These are phyloP conservation scores for Perccottus glenii DNA, from an alignment of 2,113 vertebrate species.

Conservation along the genomic window DNA sequence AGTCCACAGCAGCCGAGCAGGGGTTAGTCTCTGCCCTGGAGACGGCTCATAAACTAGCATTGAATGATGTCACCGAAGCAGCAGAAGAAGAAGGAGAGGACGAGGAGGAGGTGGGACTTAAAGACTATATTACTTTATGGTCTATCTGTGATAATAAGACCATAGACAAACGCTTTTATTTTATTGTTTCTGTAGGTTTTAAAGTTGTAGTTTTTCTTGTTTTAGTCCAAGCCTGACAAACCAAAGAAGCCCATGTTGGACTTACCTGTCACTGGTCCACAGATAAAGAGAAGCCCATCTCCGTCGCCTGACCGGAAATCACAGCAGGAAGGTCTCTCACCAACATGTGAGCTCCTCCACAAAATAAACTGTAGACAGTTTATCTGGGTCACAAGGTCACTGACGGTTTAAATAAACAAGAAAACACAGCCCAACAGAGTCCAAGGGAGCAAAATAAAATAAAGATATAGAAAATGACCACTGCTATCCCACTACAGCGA, in stretches of 20 bases:
- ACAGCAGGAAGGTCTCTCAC: slow-evolving; percentile 49
- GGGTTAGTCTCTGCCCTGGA: slow-evolving; percentile 84
- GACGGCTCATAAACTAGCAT: slow-evolving; percentile 82
- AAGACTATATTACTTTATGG: no score
- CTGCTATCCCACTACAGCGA: no score
- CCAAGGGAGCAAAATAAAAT: no score
- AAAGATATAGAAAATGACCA: no score
- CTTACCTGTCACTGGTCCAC: slow-evolving; percentile 39
- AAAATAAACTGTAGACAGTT: no score
- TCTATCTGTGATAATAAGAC: no score
- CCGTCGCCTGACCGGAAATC: slow-evolving; percentile 62
- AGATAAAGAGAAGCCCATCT: slow-evolving; percentile 45
- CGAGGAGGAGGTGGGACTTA: slow-evolving; percentile 67
- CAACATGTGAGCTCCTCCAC: slow-evolving; percentile 56
- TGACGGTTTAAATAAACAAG: no score
- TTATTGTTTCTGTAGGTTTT: not conserved
- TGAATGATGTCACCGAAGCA: slow-evolving; percentile 68
- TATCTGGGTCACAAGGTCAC: not conserved
- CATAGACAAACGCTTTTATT: no score
- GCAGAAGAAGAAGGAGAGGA: slow-evolving; percentile 78
- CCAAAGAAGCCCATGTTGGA: slow-evolving; percentile 62
- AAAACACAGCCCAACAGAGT: no score
- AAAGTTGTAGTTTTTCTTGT: not conserved
- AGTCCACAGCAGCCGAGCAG: slow-evolving; percentile 64
- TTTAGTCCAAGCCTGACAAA: slow-evolving; percentile 46